A percentile compares a stretch with the other conserved stretches of the same genome.
Conservation (phyloP, 2,113 vertebrate species). For the Agapornis roseicollis region DNA sequence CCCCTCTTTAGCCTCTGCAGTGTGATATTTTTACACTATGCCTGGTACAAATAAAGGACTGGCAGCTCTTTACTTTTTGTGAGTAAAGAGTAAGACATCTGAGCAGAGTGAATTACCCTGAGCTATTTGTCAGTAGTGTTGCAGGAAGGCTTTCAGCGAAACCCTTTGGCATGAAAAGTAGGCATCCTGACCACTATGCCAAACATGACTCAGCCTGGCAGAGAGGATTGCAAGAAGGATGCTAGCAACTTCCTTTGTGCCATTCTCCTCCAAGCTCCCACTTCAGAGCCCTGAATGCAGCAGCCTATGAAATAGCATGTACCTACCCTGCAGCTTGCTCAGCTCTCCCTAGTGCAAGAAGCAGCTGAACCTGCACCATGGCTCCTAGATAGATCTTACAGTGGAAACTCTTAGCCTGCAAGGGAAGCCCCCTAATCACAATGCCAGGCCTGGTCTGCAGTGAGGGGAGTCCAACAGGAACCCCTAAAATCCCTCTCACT, state of each 20-base stretch:
- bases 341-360: background rate
- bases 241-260: background rate
- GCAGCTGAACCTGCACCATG: background rate
- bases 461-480: background rate
- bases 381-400: background rate
- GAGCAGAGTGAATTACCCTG: background rate
- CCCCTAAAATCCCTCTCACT: background rate
- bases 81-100: background rate
- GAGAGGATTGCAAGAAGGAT: background rate
- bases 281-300: background rate
- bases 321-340: background rate
- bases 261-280: background rate
- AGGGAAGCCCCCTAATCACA: background rate
- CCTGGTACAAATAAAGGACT: background rate
- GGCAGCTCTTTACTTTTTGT: background rate
- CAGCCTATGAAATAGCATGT: background rate
- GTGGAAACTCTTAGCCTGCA: background rate
- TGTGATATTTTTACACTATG: background rate
- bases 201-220: background rate
- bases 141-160: background rate
- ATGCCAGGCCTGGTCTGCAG: background rate
- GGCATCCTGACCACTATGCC: background rate
- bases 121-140: background rate
- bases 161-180: background rate
- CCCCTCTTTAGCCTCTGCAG: background rate